Base-by-base conservation (phyloP, 2,797 vertebrate species). In the Gambusia yucatana region DNA sequence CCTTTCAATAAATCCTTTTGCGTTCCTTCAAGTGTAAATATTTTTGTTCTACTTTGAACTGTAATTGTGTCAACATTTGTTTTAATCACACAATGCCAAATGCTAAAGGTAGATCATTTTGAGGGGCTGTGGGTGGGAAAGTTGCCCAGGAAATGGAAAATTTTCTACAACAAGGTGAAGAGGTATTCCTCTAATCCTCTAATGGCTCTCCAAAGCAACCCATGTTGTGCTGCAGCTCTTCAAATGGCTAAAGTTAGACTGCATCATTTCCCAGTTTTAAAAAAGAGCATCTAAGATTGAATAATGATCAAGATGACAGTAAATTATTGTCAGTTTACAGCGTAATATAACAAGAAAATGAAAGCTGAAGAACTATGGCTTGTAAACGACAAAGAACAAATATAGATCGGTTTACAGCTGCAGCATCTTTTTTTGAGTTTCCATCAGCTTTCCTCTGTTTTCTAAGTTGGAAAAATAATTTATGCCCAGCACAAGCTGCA, bases 81-180 rank as follows among this genome's bases (percentile, higher is more conserved):
- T 84, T 91, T 76, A 39, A 79, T 82, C 57, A 28, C 59, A 50
- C 73, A 75, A 33, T 72, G 59, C 80, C 80, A 47, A 75, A 33
- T 72, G 59, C 80, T 81, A 47, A 77, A 77, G 67, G 78, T 76
- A 22, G 74, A 84, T 63, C 80, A 61, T 70, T 85, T 85, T 76
- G 82, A 85, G 82, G 50, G 33, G 0, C 72, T 47, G 83, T 89
- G 84, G 78, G 85, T 41, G 72, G 81, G 67, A 71, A 90, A 77
- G 88, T 82, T 87, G 80, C 73, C 77, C 86, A 89, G 92, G 82
- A 93, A 94, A 95, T 89, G 83, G 85, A 91, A 92, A 83, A 87
- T 93, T 94, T 92, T 86, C 91, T 87, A n/a, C 82, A 92, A 87
- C 76, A 79, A 78, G 85, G 84, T 87, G 88, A 93, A 91, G 87